Percentiles rank a stretch among this genome's conserved stretches.
These are phyloP conservation scores for Dolichoris vasculosae DNA, from an alignment of 1,140 invertebrate species.

Conservation along the genomic window DNA sequence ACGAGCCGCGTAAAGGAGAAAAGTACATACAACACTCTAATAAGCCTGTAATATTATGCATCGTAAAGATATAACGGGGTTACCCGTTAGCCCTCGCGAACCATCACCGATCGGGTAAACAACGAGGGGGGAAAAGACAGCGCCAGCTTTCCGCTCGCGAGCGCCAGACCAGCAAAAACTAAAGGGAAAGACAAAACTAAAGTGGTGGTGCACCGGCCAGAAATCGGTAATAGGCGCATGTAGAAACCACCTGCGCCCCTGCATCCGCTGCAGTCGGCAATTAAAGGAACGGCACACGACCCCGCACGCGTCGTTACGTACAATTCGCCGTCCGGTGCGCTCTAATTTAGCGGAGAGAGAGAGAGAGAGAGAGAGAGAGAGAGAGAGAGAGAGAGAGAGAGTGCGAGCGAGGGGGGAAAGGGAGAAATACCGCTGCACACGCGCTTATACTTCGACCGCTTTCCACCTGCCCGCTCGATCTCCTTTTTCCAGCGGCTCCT, in stretches of 20 bases:
- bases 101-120: background rate
- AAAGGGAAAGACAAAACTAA: background rate
- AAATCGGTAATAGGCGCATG: constrained; percentile 47
- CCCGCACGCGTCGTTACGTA: background rate
- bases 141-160: background rate
- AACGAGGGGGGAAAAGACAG: background rate
- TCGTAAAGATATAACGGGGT: background rate
- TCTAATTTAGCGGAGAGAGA: background rate
- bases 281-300: constrained; percentile 57
- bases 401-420: background rate
- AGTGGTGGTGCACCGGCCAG: background rate
- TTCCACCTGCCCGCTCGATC: constrained; percentile 57
- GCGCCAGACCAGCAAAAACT: background rate
- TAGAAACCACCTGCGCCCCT: constrained; percentile 32
- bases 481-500: background rate
- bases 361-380: background rate
- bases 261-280: constrained; percentile 56
- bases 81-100: background rate
- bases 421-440: background rate
- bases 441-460: constrained; percentile 39
- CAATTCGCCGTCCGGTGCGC: constrained; percentile 5
- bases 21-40: background rate
- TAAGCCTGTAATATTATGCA: background rate
- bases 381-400: background rate
- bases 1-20: constrained; percentile 20